A percentile compares a stretch with the other conserved stretches of the same genome.
Evolutionary conservation across 2,113 vertebrate species (phyloP).

Genomic region (Eulacestoma nigropectus): DNA sequence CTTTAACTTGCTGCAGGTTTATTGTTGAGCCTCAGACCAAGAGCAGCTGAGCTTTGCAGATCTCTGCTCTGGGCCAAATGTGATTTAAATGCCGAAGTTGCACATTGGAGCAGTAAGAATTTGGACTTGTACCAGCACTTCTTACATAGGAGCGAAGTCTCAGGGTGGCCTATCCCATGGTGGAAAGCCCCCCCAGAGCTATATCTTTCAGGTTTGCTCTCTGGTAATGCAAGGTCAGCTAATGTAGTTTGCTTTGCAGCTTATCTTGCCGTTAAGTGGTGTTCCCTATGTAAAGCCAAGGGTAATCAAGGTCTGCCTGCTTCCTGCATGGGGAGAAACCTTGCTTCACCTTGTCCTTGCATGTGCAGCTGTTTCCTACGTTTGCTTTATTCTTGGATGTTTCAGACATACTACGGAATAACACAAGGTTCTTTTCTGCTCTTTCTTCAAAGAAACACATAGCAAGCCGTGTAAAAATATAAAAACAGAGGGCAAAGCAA

Average conservation of each 20-base stretch:
- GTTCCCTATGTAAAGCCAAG: background rate
- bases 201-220: background rate
- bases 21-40: background rate
- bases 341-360: conserved; percentile 6
- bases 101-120: background rate
- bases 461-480: background rate
- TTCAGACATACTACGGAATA: background rate
- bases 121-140: background rate
- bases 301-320: conserved; percentile 13
- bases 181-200: background rate
- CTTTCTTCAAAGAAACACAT: background rate
- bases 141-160: fast-evolving
- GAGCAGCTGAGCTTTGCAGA: background rate
- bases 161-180: background rate
- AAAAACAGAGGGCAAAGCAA: background rate
- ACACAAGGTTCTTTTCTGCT: background rate
- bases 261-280: background rate
- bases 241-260: background rate
- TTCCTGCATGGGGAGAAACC: background rate
- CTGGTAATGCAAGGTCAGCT: background rate
- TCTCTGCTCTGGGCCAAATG: background rate
- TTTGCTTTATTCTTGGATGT: background rate
- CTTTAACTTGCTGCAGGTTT: background rate
- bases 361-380: background rate
- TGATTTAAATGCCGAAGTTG: background rate